These are phyloP conservation scores for Uropsilus gracilis DNA, from an alignment of 2,113 vertebrate species.

Conservation along the genomic window DNA sequence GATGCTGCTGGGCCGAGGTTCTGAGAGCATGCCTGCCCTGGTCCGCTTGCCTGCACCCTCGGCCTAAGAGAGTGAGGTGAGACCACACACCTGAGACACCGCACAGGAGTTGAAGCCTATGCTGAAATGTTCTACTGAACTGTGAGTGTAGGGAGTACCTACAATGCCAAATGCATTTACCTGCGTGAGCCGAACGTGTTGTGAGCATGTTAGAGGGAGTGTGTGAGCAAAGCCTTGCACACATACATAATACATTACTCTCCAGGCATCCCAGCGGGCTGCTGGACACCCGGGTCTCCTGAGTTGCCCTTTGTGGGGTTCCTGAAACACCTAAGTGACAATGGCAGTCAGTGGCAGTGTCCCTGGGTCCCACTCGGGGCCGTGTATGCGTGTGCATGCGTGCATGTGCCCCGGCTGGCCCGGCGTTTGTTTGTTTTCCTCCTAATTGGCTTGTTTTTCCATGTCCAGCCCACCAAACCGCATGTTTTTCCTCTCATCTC, in stretches of 20 bases:
- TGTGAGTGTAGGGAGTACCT: not conserved
- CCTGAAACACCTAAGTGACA: not conserved
- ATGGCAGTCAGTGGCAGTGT: not conserved
- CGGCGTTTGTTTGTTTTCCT: constrained; percentile 86
- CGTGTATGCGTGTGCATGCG: constrained; percentile 3
- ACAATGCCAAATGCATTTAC: not conserved
- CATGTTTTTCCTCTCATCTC: constrained; percentile 87
- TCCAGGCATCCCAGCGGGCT: not conserved
- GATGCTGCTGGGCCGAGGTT: not conserved
- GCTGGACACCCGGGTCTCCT: not conserved
- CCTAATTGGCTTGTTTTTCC: constrained; percentile 89
- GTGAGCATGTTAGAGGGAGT: not conserved
- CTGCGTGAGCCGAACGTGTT: not conserved
- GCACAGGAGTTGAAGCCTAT: not conserved
- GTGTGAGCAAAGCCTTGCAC: not conserved
- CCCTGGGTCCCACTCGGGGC: constrained; percentile 5
- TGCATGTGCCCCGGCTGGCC: constrained; percentile 65
- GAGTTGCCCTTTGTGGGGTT: not conserved
- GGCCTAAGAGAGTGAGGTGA: not conserved
- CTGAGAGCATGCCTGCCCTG: not conserved
- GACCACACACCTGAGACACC: not conserved
- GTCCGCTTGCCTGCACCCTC: not conserved
- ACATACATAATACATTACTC: not conserved
- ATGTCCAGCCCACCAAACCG: constrained; percentile 87
- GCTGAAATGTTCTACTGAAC: constrained; percentile 1